These are phyloP conservation scores for Vimba vimba DNA, from an alignment of 2,113 vertebrate genomes.

Conservation along the genomic window DNA sequence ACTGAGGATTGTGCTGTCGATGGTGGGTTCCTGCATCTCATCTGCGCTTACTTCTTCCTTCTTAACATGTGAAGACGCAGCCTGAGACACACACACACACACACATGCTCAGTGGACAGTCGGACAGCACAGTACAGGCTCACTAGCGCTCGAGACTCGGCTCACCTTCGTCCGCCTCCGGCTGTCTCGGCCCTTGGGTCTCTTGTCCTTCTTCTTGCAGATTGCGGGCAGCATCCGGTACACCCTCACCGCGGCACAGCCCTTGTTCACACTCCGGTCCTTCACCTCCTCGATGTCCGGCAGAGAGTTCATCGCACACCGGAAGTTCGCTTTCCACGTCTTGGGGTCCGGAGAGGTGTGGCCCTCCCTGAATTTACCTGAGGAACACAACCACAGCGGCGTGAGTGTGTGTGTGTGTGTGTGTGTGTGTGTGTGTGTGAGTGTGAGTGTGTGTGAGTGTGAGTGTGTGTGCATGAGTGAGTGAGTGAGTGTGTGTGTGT, in stretches of 20 bases:
- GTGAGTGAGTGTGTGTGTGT: not conserved
- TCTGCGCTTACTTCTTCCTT: constrained; percentile 75
- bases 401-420: constrained; percentile 65
- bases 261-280: constrained; percentile 90
- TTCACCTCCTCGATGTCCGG: constrained; percentile 95
- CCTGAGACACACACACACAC: not conserved
- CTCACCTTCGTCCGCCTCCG: constrained; percentile 84
- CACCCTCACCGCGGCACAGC: constrained; percentile 87
- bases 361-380: constrained; percentile 87
- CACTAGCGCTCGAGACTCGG: not conserved
- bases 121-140: too few species aligned
- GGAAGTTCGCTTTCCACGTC: constrained; percentile 99
- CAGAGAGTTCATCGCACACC: constrained; percentile 97
- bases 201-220: constrained; percentile 82
- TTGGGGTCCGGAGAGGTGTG: constrained; percentile 86
- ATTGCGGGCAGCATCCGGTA: constrained; percentile 87
- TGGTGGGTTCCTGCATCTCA: constrained; percentile 77
- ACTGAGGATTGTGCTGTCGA: constrained; percentile 71
- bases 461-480: too few species aligned
- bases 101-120: not conserved
- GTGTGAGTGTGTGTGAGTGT: too few species aligned
- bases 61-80: constrained; percentile 62
- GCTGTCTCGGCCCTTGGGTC: constrained; percentile 72
- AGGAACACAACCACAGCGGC: not conserved
- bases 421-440: constrained; percentile 71